Evolutionary conservation across 2,797 vertebrate species (phyloP), one percentile per base, ranked within the genome.

Genomic region (Rhodeus uyekii): DNA sequence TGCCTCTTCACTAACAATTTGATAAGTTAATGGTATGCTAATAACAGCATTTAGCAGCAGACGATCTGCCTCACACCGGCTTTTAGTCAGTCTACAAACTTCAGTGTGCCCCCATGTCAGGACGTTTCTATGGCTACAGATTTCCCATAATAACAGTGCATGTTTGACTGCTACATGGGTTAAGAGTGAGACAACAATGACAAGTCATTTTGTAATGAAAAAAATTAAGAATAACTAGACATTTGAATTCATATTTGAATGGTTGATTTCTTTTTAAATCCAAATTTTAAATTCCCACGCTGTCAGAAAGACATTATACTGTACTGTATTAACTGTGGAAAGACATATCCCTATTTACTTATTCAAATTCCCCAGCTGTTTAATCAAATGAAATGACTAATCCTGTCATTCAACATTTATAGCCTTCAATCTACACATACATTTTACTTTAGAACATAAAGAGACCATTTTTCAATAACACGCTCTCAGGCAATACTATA

Each of bases 111-210:
- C 79, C 63, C 85, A 76, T 80, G 50, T 65, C 65, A 84, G 81
- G 85, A 87, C 58, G 90, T 92, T 90, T 87, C 92, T 88, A 93
- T 93, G 92, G 92, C 89, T 87, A 92, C 91, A 91, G 87, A 42
- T 60, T 27, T 42, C 27, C 36, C 36, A 75, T 58, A 60, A 58
- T 42, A 75, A 19, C 36, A 91, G 87, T 89, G 82, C 79, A 71
- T 65, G 83, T 74, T 55, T 71, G 82, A 83, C 82, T 38, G 76
- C 86, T 67, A 84, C 78, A 79, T 78, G 74, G 58, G 76, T 83
- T 79, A 84, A 76, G 53, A 86, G 58, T 39, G 46, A 82, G 84
- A 80, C 55, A 58, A 53, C 46, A 53, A 71, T 69, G 42, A 79
- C 85, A 73, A 72, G 67, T 53, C 73, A 42, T 68, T 18, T 36